These are phyloP conservation scores for Prietella phreatophila DNA, from an alignment of 2,113 vertebrate genomes.

Conservation along the genomic window DNA sequence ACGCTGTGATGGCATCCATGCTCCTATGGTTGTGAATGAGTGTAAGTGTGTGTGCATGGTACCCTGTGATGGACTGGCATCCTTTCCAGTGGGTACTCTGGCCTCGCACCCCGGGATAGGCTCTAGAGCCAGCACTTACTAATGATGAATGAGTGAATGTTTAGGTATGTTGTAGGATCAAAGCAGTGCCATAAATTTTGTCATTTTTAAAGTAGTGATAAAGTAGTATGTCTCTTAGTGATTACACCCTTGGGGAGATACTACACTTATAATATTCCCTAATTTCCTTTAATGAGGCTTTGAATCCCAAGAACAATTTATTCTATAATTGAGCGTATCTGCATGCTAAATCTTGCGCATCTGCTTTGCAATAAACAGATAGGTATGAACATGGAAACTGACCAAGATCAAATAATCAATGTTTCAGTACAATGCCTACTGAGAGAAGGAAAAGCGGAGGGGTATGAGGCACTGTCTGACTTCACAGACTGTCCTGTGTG, in stretches of 20 bases:
- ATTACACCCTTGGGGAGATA: neutral
- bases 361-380: neutral
- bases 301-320: conserved; percentile 11
- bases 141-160: neutral
- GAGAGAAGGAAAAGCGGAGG: neutral
- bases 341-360: neutral
- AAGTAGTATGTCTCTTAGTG: neutral
- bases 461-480: neutral
- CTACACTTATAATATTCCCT: neutral
- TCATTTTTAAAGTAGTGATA: neutral
- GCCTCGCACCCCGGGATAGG: neutral
- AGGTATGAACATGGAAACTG: neutral
- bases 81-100: neutral
- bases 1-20: neutral
- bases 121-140: neutral
- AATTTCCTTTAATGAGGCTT: conserved; percentile 17
- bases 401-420: neutral
- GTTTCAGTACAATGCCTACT: neutral
- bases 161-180: neutral
- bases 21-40: neutral
- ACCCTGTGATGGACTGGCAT: neutral
- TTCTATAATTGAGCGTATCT: conserved; percentile 21
- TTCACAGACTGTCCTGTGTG: conserved; percentile 26
- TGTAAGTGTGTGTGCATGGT: neutral
- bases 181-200: neutral